phyloP scores from a whole-genome alignment of 2,113 vertebrate species.

The Erythrocercus mccallii region DNA sequence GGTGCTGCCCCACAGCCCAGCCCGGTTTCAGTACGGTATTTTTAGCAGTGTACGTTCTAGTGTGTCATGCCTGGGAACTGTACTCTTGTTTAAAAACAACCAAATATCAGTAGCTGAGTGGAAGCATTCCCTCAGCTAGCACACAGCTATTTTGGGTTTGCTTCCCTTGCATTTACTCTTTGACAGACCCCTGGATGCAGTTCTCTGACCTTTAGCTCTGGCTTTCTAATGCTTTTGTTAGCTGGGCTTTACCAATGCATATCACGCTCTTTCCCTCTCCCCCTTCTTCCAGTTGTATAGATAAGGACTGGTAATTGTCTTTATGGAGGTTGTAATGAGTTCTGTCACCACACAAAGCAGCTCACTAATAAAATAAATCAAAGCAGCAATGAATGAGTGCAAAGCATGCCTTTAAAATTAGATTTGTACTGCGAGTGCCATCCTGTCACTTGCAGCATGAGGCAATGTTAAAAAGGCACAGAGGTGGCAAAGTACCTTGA shows the following conservation, averaged over 20 bases:
- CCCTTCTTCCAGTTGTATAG: constrained; percentile 53
- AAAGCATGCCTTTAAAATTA: constrained; percentile 66
- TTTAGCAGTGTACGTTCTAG: not conserved
- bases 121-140: not conserved
- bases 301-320: constrained; percentile 72
- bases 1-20: not conserved
- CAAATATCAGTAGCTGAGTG: not conserved
- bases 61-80: not conserved
- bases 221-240: not conserved
- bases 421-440: constrained; percentile 50
- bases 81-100: not conserved
- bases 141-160: not conserved
- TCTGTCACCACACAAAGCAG: constrained; percentile 74
- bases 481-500: not conserved
- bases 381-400: constrained; percentile 68
- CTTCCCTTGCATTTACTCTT: constrained; percentile 21
- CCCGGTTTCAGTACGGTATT: fast-evolving
- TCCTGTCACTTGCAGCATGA: constrained; percentile 4
- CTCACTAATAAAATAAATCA: constrained; percentile 78
- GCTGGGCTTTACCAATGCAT: constrained; percentile 6
- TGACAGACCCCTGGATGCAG: not conserved
- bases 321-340: constrained; percentile 72
- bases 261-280: constrained; percentile 3
- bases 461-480: not conserved
- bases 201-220: not conserved